phyloP scores from a whole-genome alignment of 2,797 vertebrate species.

The Diglossa cyanea region DNA sequence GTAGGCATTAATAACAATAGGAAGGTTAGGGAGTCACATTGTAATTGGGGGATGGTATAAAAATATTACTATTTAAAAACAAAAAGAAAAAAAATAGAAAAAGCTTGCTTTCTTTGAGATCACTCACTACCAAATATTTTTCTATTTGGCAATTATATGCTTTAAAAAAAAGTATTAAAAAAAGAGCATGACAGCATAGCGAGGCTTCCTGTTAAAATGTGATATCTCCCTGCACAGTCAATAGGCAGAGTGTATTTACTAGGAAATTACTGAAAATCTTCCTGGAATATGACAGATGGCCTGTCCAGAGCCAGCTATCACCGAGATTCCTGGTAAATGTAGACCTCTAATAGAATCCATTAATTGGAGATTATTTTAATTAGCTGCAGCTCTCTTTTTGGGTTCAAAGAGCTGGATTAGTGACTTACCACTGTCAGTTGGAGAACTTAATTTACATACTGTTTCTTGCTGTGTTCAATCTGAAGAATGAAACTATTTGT shows the following conservation, averaged over 20 bases:
- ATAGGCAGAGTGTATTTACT: constrained; percentile 7
- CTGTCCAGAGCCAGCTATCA: not conserved
- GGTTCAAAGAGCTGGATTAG: not conserved
- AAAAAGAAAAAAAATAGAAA: constrained; percentile 4
- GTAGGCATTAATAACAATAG: not conserved
- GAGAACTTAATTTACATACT: not conserved
- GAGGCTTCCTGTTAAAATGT: constrained; percentile 26
- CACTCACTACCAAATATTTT: constrained; percentile 11
- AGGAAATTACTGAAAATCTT: constrained; percentile 21
- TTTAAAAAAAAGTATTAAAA: constrained; percentile 4
- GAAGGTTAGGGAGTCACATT: not conserved
- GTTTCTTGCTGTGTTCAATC: not conserved
- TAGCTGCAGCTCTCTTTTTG: not conserved
- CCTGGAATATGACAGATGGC: not conserved
- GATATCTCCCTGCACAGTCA: not conserved
- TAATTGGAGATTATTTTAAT: not conserved
- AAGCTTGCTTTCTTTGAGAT: constrained; percentile 9
- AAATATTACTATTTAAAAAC: constrained; percentile 32
- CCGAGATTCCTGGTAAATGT: not conserved
- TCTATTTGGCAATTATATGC: constrained; percentile 29
- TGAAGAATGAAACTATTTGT: not conserved
- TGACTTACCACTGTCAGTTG: not conserved
- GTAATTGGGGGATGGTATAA: not conserved
- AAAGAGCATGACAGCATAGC: not conserved
- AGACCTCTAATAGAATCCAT: not conserved